Base-by-base conservation (phyloP, 2,113 vertebrate genomes). In the Ia io region DNA sequence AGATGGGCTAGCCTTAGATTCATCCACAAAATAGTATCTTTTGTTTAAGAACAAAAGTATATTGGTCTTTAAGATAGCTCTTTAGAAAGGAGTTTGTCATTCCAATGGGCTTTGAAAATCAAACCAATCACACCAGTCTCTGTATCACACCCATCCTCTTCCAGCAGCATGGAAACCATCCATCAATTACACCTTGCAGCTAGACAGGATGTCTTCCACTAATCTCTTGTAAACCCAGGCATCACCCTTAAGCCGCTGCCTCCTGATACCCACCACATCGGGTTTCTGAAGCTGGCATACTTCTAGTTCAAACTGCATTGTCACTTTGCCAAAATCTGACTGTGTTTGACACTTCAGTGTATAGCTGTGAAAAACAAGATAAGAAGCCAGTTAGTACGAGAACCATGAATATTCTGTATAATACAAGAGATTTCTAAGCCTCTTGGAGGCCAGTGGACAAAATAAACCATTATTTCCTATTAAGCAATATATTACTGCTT, bases 141-240 rank as follows among this genome's bases (percentile, higher is more conserved):
- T 65, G 40, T n/a, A 5, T 35, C 17, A 70, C 59, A 73, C 0
- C 8, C 28, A 56, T 9, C 77, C 56, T 84, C 59, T n/a, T 13
- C 20, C 28, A 4, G 90, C 83, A 65, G 74, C 73, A 56, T 11
- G 1, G 2, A 44, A 92, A 18, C 49, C 63, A 65, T 6, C 78
- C 61, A 67, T 37, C 90, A 56, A 13, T 97, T 97, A 99, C 65
- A 99, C 97, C 5, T 98, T 98, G 97, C 98, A 99, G 96, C 98
- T 98, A 49, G 99, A 99, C 17, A 99, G 98, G 93, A 99, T 98
- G 95, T 99, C 99, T 97, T 99, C 99, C 93, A 99, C 98, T 95
- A 99, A 98, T 89, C 99, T 98, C 96, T 99, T 99, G 98, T 99
- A 99, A 90, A 99, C 98, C 99, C 99, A 99, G 56, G 99, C 99